Evolutionary conservation across 53 echinoderm and acorn worm species (phyloP).

Genomic region (Zoroaster sp.): DNA sequence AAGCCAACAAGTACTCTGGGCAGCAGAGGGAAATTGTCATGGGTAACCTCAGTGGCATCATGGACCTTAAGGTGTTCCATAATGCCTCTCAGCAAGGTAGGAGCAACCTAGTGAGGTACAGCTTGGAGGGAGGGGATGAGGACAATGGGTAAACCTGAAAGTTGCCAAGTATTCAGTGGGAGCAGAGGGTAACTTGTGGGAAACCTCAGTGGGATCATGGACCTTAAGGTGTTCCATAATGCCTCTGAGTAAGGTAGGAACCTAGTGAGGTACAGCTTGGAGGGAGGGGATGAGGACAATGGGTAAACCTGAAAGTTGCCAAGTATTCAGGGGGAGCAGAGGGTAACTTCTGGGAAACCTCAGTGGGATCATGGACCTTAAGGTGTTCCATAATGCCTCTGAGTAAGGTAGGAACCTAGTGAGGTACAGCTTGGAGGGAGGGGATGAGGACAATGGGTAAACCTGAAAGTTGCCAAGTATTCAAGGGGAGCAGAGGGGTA

Average conservation of each 20-base stretch:
- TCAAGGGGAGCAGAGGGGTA: conserved; percentile 31
- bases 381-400: too few species aligned
- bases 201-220: too few species aligned
- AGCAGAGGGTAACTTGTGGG: too few species aligned
- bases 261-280: too few species aligned
- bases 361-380: too few species aligned
- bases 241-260: too few species aligned
- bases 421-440: too few species aligned
- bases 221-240: too few species aligned
- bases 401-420: too few species aligned
- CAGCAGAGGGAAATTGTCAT: conserved; percentile 23
- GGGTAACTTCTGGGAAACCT: too few species aligned
- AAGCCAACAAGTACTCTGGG: conserved; percentile 82
- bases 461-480: conserved; percentile 77
- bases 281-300: too few species aligned
- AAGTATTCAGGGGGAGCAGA: neutral
- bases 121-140: neutral
- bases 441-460: conserved; percentile 58
- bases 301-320: neutral
- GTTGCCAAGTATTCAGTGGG: neutral
- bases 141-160: neutral
- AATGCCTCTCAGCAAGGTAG: conserved; percentile 90
- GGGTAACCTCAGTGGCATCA: conserved; percentile 53
- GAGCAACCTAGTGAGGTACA: neutral
- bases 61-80: conserved; percentile 93